Conservation (phyloP, 2,888 invertebrate genomes). For the Schrankia costaestrigalis region DNA sequence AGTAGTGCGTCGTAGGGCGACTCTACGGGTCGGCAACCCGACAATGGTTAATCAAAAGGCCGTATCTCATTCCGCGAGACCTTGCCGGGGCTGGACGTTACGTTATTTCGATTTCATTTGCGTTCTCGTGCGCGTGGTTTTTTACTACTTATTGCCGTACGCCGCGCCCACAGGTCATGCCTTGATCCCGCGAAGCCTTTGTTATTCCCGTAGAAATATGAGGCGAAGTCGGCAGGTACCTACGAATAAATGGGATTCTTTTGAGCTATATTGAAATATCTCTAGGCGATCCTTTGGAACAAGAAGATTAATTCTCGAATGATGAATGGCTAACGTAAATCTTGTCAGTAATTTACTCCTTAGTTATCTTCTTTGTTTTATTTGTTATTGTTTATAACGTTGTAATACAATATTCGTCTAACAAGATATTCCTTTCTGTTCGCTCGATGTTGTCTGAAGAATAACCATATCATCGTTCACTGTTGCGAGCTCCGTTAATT, state of each 20-base stretch:
- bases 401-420: constrained; percentile 32
- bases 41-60: constrained; percentile 78
- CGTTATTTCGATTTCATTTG: constrained; percentile 80
- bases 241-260: constrained; percentile 70
- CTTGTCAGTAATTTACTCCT: constrained; percentile 65
- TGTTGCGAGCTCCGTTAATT: constrained; percentile 55
- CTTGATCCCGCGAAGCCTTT: constrained; percentile 62
- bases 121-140: constrained; percentile 70
- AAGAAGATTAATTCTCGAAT: constrained; percentile 63
- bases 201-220: constrained; percentile 74
- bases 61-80: constrained; percentile 73
- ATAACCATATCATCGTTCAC: constrained; percentile 53
- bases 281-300: constrained; percentile 59
- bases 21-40: constrained; percentile 52
- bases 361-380: constrained; percentile 58
- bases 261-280: constrained; percentile 73
- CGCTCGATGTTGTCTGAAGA: constrained; percentile 39
- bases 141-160: constrained; percentile 56
- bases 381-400: constrained; percentile 33
- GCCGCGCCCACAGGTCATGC: constrained; percentile 64
- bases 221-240: constrained; percentile 58
- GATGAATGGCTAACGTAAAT: constrained; percentile 68
- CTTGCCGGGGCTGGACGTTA: constrained; percentile 57
- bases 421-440: constrained; percentile 29
- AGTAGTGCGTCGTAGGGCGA: constrained; percentile 36